Evolutionary conservation across 2,888 invertebrate species (phyloP), one percentile per base, ranked within the genome.

Genomic region (Drosophila mulleri): DNA sequence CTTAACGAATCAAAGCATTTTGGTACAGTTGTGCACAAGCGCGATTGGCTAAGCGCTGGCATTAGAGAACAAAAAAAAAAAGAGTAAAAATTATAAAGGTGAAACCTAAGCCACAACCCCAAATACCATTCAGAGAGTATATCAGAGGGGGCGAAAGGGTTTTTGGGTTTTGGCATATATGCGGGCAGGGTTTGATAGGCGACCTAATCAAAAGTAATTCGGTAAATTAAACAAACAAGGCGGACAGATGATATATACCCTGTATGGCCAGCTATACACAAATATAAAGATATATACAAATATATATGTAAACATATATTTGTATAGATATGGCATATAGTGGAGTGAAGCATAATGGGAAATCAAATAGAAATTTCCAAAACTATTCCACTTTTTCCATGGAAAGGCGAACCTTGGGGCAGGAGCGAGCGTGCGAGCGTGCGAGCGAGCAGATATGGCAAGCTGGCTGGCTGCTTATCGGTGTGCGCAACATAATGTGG

Each of bases 171-270:
- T 39, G 9, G 54, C 54, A 45, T 26, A n/a, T 26, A 41, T 54
- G 41, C 54, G 47, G 54, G 59, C 48, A 53, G 44, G 61, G 67
- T 52, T 79, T 59, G 78, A 71, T 71, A 62, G 72, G 26, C 66
- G 59, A 72, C 60, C 66, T 83, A 84, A 89, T 84, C 82, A 79
- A 75, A 84, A 81, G 72, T 83, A 81, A 87, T 89, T 84, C 76
- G 75, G 87, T 84, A 87, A 86, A 88, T 86, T 79, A 83, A 86
- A 75, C 87, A 83, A 87, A 73, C 68, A 71, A 56, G 63, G 39
- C 39, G 63, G 58, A 29, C 67, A 73, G 68, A 66, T 72, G 68
- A 67, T 60, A 54, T 59, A 41, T 41, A n/a, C 64, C 63, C 48
- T 47, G 41, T 68, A 75, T 57, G 35, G 39, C 35, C 50, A 63